A percentile compares a stretch with the other conserved stretches of the same genome.
Conservation (phyloP, 2,888 invertebrate genomes). For the Archaeoteleia sp. region DNA sequence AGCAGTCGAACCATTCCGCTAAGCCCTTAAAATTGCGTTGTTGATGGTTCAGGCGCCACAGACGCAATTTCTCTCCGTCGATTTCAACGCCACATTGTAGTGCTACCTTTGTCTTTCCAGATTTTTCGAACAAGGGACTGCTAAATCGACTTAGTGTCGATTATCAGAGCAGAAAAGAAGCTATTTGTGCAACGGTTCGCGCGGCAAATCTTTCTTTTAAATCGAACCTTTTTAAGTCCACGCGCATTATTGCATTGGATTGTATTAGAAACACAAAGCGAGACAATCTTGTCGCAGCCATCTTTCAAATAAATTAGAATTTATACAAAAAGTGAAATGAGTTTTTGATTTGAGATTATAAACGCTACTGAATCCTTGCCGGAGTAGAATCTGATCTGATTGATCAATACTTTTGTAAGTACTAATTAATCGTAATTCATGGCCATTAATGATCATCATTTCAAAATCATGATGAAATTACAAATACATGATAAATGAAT, state of each 20-base stretch:
- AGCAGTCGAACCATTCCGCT: too few species aligned
- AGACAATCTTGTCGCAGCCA: conserved; percentile 44
- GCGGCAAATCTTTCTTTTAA: conserved; percentile 50
- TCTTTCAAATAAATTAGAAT: too few species aligned
- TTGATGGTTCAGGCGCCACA: not conserved
- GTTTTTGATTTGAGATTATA: too few species aligned
- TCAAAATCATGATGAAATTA: too few species aligned
- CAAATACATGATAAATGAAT: too few species aligned
- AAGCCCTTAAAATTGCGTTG: too few species aligned
- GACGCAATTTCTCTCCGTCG: conserved; percentile 35
- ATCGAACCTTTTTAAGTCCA: conserved; percentile 41
- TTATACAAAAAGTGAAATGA: too few species aligned
- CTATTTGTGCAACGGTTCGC: conserved; percentile 48
- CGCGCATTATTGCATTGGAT: conserved; percentile 45
- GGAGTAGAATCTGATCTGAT: too few species aligned
- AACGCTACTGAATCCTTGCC: too few species aligned
- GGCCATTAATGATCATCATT: too few species aligned
- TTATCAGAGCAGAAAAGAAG: conserved; percentile 56
- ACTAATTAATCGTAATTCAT: too few species aligned
- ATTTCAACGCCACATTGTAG: conserved; percentile 30
- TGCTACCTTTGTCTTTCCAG: conserved; percentile 26
- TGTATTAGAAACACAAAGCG: conserved; percentile 47
- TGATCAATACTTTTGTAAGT: too few species aligned
- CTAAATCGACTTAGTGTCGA: conserved; percentile 57
- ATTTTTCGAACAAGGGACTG: conserved; percentile 44